phyloP scores from a whole-genome alignment of 1,140 invertebrate species.

The Drosophila orosa region DNA sequence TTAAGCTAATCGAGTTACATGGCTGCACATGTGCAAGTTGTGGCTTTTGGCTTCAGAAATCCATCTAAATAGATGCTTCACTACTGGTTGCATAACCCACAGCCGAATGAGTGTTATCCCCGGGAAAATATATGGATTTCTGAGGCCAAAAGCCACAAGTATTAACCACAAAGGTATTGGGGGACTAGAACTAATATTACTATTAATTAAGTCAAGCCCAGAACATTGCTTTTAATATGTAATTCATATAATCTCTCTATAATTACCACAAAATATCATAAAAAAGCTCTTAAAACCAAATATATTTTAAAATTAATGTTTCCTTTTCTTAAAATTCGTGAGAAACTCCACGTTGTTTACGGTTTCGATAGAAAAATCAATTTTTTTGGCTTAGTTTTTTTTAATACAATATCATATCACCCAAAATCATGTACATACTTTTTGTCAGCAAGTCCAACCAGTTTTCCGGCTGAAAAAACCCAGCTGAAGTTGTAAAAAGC shows the following conservation, averaged over 20 bases:
- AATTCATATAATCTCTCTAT: not conserved
- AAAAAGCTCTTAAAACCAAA: not conserved
- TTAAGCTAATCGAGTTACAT: slow-evolving; percentile 61
- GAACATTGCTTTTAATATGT: not conserved
- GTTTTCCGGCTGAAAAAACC: slow-evolving; percentile 14
- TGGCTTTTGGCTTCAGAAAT: too few species aligned
- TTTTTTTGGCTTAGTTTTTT: not conserved
- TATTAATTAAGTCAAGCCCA: not conserved
- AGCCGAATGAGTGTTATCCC: not conserved
- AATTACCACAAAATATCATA: too few species aligned
- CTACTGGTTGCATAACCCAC: too few species aligned
- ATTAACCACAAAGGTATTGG: not conserved
- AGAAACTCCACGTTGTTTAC: not conserved
- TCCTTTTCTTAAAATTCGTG: too few species aligned
- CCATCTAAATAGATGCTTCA: too few species aligned
- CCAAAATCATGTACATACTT: slow-evolving; percentile 6
- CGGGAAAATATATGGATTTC: slow-evolving; percentile 3
- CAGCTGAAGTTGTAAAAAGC: slow-evolving; percentile 9
- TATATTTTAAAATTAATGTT: not conserved
- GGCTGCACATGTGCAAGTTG: too few species aligned
- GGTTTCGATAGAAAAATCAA: not conserved
- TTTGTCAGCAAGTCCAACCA: slow-evolving; percentile 6
- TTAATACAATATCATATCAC: not conserved
- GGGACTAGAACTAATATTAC: not conserved
- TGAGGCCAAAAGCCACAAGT: not conserved